A percentile compares a stretch with the other conserved stretches of the same genome.
Evolutionary conservation across 2,888 invertebrate genomes (phyloP).

Genomic region (Syrista parreyssii): DNA sequence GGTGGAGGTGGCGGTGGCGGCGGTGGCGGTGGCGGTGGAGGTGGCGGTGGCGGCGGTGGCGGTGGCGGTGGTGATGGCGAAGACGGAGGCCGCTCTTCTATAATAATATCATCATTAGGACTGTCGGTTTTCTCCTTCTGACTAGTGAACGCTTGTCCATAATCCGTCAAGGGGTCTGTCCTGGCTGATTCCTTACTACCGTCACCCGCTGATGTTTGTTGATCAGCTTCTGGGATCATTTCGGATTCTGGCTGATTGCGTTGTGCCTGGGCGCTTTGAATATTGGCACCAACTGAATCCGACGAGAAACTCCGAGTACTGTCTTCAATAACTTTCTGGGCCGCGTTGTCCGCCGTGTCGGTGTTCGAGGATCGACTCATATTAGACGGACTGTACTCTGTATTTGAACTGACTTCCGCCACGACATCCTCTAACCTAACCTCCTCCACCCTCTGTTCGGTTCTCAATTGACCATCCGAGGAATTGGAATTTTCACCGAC

Average conservation of each 20-base stretch:
- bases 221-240: conserved; percentile 34
- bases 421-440: conserved; percentile 61
- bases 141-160: conserved; percentile 36
- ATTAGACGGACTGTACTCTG: conserved; percentile 54
- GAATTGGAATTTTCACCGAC: conserved; percentile 64
- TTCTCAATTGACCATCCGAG: conserved; percentile 57
- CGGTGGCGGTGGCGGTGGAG: conserved; percentile 20
- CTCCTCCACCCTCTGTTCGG: conserved; percentile 62
- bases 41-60: conserved; percentile 3
- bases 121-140: conserved; percentile 46
- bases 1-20: conserved; percentile 21
- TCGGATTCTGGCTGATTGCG: conserved; percentile 33
- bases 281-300: not conserved
- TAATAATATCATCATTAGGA: conserved; percentile 45
- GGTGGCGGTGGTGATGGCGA: conserved; percentile 24
- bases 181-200: conserved; percentile 35
- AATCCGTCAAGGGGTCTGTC: conserved; percentile 41
- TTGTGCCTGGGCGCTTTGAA: not conserved
- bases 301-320: conserved; percentile 9
- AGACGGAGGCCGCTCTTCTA: conserved; percentile 38
- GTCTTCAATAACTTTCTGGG: conserved; percentile 50
- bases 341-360: conserved; percentile 45
- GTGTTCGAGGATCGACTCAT: conserved; percentile 49
- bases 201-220: conserved; percentile 32
- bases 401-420: conserved; percentile 56